Conservation (phyloP, 1,140 invertebrate genomes). For the Drosophila bocki region DNA sequence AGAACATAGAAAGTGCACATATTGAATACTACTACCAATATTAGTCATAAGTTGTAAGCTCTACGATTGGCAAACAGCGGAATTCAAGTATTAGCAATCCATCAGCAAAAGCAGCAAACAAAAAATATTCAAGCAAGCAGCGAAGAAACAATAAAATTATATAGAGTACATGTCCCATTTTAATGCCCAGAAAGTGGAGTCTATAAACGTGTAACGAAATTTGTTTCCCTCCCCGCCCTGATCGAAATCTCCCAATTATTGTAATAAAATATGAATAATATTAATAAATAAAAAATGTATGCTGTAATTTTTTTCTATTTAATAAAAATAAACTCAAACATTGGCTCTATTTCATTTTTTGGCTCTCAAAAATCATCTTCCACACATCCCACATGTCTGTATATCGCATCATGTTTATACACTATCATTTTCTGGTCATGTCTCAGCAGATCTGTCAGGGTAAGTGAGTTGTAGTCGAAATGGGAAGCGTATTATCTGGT, state of each 20-base stretch:
- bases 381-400: conserved; percentile 17
- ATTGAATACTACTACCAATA: conserved; percentile 50
- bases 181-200: conserved; percentile 75
- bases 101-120: conserved; percentile 30
- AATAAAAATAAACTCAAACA: conserved; percentile 51
- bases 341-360: conserved; percentile 42
- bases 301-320: conserved; percentile 62
- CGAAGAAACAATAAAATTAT: conserved; percentile 15
- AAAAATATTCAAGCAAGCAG: conserved; percentile 20
- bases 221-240: conserved; percentile 33
- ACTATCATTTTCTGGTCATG: conserved; percentile 79
- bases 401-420: conserved; percentile 70
- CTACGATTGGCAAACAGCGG: conserved; percentile 55
- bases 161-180: conserved; percentile 30
- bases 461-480: conserved; percentile 14
- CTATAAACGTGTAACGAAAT: conserved; percentile 72
- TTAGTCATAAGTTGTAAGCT: conserved; percentile 81
- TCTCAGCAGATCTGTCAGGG: conserved; percentile 14
- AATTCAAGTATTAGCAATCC: conserved; percentile 73
- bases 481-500: not conserved
- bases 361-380: conserved; percentile 54
- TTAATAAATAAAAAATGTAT: conserved; percentile 55
- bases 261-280: conserved; percentile 70
- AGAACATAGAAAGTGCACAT: conserved; percentile 52
- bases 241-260: conserved; percentile 46